phyloP scores from a whole-genome alignment of 1,140 invertebrate species.

The Battus philenor region DNA sequence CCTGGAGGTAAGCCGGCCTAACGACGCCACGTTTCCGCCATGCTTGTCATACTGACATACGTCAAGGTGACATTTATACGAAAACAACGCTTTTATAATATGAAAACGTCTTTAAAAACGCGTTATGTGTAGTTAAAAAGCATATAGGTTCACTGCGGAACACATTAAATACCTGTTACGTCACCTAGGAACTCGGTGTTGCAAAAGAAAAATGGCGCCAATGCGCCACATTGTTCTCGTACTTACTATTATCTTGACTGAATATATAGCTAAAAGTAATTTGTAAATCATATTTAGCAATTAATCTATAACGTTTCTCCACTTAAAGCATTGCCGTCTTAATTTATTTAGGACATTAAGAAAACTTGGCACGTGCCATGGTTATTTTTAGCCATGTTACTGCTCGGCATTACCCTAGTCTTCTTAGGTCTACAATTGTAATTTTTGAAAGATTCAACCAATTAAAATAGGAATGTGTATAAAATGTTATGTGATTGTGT shows the following conservation, averaged over 20 bases:
- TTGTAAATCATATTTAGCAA: not conserved
- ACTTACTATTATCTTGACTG: no score
- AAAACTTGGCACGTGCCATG: conserved; percentile 48
- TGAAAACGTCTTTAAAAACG: conserved; percentile 37
- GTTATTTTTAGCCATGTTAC: conserved; percentile 59
- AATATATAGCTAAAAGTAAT: conserved; percentile 10
- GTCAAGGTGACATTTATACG: conserved; percentile 71
- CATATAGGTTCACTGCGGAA: conserved; percentile 21
- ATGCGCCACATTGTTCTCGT: conserved; percentile 44
- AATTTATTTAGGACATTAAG: not conserved
- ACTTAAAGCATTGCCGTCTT: no score
- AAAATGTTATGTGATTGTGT: conserved; percentile 17
- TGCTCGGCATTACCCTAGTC: no score
- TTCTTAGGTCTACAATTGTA: no score
- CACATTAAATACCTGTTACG: conserved; percentile 61
- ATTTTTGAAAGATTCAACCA: no score
- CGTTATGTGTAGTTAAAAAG: conserved; percentile 19
- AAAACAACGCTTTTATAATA: conserved; percentile 54
- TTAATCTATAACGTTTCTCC: no score
- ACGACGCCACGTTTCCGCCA: conserved; percentile 74
- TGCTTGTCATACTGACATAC: conserved; percentile 71
- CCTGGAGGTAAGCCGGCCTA: conserved; percentile 70
- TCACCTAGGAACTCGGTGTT: conserved; percentile 49
- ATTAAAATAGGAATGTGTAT: not conserved
- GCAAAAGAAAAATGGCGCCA: conserved; percentile 75